phyloP scores from a whole-genome alignment of 2,113 vertebrate genomes.

The Micromys minutus region DNA sequence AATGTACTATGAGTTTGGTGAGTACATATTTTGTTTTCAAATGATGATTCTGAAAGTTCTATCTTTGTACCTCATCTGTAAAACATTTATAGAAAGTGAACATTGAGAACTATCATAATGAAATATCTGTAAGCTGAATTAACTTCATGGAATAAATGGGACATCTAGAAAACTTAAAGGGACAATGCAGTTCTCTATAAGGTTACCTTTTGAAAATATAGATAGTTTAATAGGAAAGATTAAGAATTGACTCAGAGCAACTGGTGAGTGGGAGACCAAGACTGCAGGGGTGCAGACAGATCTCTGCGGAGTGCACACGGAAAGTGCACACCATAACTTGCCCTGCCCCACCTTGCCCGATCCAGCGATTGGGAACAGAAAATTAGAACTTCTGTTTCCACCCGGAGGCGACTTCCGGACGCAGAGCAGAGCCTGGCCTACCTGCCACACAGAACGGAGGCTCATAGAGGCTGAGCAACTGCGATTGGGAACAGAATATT shows the following conservation, averaged over 20 bases:
- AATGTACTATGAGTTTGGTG: constrained; percentile 52
- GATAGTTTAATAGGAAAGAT: constrained; percentile 34
- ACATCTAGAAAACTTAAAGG: constrained; percentile 26
- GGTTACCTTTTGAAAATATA: constrained; percentile 23
- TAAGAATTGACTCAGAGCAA: not conserved
- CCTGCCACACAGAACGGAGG: no score
- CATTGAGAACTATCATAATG: constrained; percentile 26
- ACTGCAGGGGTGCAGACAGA: no score
- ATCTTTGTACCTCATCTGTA: constrained; percentile 31
- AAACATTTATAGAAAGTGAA: constrained; percentile 35
- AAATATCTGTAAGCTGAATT: constrained; percentile 49
- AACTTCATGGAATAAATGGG: not conserved
- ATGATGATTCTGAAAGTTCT: constrained; percentile 15
- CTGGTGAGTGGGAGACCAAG: no score
- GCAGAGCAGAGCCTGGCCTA: no score
- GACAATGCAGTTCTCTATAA: constrained; percentile 16
- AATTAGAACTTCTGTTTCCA: no score
- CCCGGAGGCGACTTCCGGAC: no score
- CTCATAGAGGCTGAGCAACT: no score
- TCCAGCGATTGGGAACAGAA: no score
- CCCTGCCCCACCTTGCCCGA: no score
- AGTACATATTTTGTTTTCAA: constrained; percentile 57
- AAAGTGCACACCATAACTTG: no score
- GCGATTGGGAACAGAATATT: no score
- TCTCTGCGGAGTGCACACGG: no score